Conservation (phyloP, 2,113 vertebrate species). For the Picathartes gymnocephalus region DNA sequence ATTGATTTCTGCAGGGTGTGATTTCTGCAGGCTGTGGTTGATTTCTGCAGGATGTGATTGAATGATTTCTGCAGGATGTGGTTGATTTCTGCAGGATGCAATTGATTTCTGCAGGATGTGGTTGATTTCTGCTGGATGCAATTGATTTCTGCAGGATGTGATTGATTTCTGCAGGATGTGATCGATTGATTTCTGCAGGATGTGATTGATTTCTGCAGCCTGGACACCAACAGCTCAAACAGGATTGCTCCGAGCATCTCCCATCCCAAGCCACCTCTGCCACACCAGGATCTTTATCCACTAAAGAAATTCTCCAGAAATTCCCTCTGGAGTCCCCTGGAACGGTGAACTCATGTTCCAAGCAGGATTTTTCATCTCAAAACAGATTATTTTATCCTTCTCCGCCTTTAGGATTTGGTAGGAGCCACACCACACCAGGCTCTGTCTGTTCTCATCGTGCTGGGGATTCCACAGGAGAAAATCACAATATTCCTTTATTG, state of each 20-base stretch:
- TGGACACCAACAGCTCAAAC: too few species aligned
- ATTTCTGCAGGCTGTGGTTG: fast-evolving
- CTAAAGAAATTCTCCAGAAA: not conserved
- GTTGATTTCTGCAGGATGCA: fast-evolving
- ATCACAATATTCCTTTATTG: not conserved
- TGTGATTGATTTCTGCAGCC: not conserved
- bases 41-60: not conserved
- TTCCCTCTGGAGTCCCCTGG: not conserved
- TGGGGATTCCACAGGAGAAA: not conserved
- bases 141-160: too few species aligned
- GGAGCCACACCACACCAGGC: fast-evolving
- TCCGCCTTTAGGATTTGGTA: not conserved
- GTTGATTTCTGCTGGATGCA: not conserved
- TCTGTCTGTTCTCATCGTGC: not conserved
- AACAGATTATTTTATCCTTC: not conserved
- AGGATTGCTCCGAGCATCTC: not conserved
- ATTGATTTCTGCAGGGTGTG: not conserved
- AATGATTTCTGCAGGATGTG: not conserved
- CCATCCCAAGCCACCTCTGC: not conserved
- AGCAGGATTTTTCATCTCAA: not conserved
- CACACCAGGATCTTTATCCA: not conserved
- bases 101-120: too few species aligned
- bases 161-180: not conserved
- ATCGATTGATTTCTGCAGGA: not conserved
- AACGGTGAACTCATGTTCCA: not conserved